These are phyloP conservation scores for Steinernema hermaphroditum DNA, from an alignment of 2,888 invertebrate species.

Conservation along the genomic window DNA sequence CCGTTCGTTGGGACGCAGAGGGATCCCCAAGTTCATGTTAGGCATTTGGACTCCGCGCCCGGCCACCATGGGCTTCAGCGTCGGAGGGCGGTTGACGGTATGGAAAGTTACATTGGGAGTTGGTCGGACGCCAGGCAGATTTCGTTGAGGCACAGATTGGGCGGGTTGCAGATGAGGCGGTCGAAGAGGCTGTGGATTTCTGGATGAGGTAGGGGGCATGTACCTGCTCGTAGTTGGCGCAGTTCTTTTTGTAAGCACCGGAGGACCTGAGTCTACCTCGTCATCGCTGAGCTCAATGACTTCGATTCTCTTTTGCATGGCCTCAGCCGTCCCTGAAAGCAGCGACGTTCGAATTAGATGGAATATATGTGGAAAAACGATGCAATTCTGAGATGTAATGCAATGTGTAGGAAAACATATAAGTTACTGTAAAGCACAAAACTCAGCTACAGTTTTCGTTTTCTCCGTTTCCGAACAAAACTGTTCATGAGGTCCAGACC, in stretches of 20 bases:
- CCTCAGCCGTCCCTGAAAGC: background rate
- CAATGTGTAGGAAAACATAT: too few relatives aligned
- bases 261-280: background rate
- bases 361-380: too few relatives aligned
- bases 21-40: background rate
- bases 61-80: background rate
- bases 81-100: background rate
- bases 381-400: too few relatives aligned
- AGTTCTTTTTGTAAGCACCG: background rate
- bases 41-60: too few relatives aligned
- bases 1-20: background rate
- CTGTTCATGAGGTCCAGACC: too few relatives aligned
- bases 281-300: conserved; percentile 28
- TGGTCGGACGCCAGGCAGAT: background rate
- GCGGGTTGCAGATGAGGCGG: background rate
- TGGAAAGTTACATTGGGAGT: background rate
- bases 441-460: too few relatives aligned
- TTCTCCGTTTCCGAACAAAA: too few relatives aligned
- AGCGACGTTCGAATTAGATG: background rate
- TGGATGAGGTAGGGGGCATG: too few relatives aligned
- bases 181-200: too few relatives aligned
- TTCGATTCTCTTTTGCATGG: conserved; percentile 16
- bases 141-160: background rate
- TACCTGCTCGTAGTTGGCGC: too few relatives aligned
- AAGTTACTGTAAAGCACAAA: too few relatives aligned